Base-by-base conservation (phyloP, 1,140 invertebrate genomes). In the Halictus rubicundus region DNA sequence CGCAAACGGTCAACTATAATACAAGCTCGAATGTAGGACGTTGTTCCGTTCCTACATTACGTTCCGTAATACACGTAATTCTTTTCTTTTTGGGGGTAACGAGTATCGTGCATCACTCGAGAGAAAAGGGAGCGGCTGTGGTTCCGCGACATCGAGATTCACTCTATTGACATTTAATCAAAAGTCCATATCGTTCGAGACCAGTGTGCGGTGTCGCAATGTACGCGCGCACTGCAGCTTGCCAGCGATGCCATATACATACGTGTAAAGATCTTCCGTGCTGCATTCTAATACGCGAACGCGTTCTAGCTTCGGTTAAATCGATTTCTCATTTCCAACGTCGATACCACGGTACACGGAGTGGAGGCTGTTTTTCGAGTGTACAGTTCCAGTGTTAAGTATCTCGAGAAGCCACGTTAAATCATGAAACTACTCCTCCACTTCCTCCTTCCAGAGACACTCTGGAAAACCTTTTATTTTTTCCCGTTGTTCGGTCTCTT, bases 211-310 rank as follows among this genome's bases (percentile, higher is more conserved):
- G 37, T 42, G 61, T 42, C 70, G 77, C 73, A 46, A 63, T 73
- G 59, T 75, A 57, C 59, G 68, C 78, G 82, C 66, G 72, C 81
- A 80, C 52, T 66, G 68, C 61, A 68, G 68, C 9, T 65, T 37
- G n/a, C 21, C 46, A 12, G 27, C 54, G 68, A 6, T 68, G 76
- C 57, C 76, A 46, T 68, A 39, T 68, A 79, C 64, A 46, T 68
- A 79, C 64, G 25, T 66, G 21, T 27, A 37, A 73, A 46, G 76
- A 68, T 32, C 46, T 64, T 59, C n/a, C 39, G 25, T 46, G 42
- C 63, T 68, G 42, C 42, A 25, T 79, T 79, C 39, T 3, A 66
- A 39, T 6, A 49, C 59, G 21, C 14, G 42, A 66, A 60, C 39
- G 16, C n/a, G 54, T 21, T 25, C 78, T 16, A 39, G 66, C 46